phyloP scores from a whole-genome alignment of 2,113 vertebrate genomes.

The Ursus arctos region DNA sequence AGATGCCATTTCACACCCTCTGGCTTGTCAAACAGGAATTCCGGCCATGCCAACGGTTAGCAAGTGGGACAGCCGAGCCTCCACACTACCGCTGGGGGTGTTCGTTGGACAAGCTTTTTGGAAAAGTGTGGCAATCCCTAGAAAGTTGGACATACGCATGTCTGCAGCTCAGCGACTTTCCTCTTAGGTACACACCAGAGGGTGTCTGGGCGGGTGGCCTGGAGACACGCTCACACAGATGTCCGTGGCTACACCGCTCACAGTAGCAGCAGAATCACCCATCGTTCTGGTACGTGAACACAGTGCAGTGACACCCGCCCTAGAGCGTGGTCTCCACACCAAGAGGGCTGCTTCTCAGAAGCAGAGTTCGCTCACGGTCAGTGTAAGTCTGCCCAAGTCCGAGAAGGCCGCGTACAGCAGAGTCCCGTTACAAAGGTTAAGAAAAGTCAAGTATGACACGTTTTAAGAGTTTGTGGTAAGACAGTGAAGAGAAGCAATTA shows the following conservation, averaged over 20 bases:
- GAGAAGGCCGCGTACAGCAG: fast-evolving
- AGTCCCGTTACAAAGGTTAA: background rate
- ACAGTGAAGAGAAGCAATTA: background rate
- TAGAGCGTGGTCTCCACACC: background rate
- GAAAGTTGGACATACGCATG: fast-evolving
- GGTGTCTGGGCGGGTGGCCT: background rate
- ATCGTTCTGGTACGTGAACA: fast-evolving
- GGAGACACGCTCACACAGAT: fast-evolving
- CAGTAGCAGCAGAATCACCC: fast-evolving
- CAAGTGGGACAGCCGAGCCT: background rate
- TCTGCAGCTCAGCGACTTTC: background rate
- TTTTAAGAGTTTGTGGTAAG: background rate
- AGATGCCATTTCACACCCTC: background rate
- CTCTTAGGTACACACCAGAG: background rate
- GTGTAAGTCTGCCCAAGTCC: background rate
- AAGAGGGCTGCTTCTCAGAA: background rate
- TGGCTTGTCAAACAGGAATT: background rate
- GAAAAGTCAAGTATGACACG: background rate
- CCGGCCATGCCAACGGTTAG: background rate
- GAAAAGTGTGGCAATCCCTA: no score
- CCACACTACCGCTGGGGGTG: background rate
- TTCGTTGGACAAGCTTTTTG: fast-evolving
- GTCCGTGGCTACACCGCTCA: fast-evolving
- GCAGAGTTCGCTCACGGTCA: background rate
- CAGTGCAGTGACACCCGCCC: background rate